These are phyloP conservation scores for Adineta ricciae DNA, from an alignment of 2,888 invertebrate genomes.

Conservation along the genomic window DNA sequence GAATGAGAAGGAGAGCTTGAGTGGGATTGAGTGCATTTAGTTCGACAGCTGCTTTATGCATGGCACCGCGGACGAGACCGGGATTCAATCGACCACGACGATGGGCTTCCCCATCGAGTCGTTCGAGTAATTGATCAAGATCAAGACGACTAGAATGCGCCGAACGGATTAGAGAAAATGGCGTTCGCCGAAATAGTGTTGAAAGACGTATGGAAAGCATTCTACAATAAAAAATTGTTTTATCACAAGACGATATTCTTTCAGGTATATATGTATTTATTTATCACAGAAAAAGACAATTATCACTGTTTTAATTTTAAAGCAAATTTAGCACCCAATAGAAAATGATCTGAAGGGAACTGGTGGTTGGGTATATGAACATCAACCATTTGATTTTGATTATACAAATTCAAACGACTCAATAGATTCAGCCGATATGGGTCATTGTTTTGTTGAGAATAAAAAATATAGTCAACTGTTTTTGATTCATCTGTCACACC, in stretches of 20 bases:
- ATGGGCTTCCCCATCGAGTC: conserved; percentile 16
- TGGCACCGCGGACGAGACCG: neutral
- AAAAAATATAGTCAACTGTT: conserved; percentile 79
- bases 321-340: conserved; percentile 26
- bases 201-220: neutral
- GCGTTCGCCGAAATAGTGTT: neutral
- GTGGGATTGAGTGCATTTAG: neutral
- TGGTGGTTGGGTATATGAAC: conserved; percentile 23
- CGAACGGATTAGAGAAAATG: neutral
- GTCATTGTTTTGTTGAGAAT: conserved; percentile 40
- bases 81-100: conserved; percentile 15
- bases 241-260: no score
- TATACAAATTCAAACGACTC: conserved; percentile 19
- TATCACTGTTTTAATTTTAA: neutral
- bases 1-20: neutral
- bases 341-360: conserved; percentile 31
- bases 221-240: neutral
- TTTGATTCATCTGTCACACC: conserved; percentile 34
- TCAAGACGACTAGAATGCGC: neutral
- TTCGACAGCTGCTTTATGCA: neutral
- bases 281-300: neutral
- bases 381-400: conserved; percentile 11
- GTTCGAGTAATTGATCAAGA: conserved; percentile 2
- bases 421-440: neutral
- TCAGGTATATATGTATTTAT: no score